phyloP scores from a whole-genome alignment of 2,888 invertebrate species.

The Stegana nigrithorax region DNA sequence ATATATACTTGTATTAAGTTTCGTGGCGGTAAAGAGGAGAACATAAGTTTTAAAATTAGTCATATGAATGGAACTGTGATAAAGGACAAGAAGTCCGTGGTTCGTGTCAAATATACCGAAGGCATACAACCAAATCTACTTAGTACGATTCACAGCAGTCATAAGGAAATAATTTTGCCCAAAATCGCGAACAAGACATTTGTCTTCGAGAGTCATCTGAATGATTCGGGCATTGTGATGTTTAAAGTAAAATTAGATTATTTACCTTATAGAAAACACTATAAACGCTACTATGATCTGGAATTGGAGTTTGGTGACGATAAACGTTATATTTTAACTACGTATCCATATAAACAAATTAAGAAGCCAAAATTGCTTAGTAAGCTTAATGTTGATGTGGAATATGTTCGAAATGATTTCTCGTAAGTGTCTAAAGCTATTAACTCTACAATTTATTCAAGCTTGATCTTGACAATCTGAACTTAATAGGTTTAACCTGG shows the following conservation, averaged over 20 bases:
- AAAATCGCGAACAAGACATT: conserved; percentile 67
- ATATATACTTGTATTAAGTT: conserved; percentile 84
- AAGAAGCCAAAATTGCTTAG: conserved; percentile 38
- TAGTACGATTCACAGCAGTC: conserved; percentile 27
- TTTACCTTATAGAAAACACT: conserved; percentile 47
- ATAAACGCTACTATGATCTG: conserved; percentile 42
- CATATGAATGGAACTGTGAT: conserved; percentile 79
- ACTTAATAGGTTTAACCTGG: conserved; percentile 71
- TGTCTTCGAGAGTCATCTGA: conserved; percentile 67
- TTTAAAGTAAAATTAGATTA: conserved; percentile 75
- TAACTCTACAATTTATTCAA: background rate
- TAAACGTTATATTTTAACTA: conserved; percentile 42
- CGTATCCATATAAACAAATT: conserved; percentile 52
- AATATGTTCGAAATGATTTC: background rate
- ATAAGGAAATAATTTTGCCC: conserved; percentile 30
- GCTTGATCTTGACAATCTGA: background rate
- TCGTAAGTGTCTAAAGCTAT: background rate
- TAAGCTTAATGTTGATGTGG: background rate
- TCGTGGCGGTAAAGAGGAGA: conserved; percentile 89
- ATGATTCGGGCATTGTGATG: conserved; percentile 75
- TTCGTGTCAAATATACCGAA: conserved; percentile 66
- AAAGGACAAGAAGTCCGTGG: conserved; percentile 71
- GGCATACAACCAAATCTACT: conserved; percentile 36
- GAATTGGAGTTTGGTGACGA: conserved; percentile 50
- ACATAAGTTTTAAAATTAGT: conserved; percentile 79